Percentiles rank a stretch among this genome's conserved stretches.
Evolutionary conservation across 1,140 invertebrate species (phyloP).

Genomic region (Drosophila setifemur): DNA sequence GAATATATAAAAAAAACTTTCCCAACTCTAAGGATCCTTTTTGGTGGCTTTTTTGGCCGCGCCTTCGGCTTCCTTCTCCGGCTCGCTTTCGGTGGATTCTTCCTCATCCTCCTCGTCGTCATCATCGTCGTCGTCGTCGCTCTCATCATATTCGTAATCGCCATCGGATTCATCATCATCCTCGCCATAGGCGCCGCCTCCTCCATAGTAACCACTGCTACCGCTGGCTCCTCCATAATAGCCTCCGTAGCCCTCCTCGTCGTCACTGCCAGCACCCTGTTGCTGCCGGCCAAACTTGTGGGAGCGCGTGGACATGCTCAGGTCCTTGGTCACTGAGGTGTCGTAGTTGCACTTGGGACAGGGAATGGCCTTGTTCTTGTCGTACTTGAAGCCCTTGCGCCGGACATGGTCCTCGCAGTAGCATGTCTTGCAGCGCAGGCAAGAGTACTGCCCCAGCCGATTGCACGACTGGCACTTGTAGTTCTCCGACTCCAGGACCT

Average conservation of each 20-base stretch:
- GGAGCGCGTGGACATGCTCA: slow-evolving; percentile 95
- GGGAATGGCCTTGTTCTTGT: slow-evolving; percentile 93
- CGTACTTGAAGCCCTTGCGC: slow-evolving; percentile 96
- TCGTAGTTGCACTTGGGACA: slow-evolving; percentile 97
- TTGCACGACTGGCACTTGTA: slow-evolving; percentile 98
- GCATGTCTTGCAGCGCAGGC: slow-evolving; percentile 96
- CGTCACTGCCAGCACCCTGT: slow-evolving; percentile 85
- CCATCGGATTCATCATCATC: slow-evolving; percentile 84
- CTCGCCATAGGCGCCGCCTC: slow-evolving; percentile 83
- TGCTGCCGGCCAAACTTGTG: slow-evolving; percentile 93
- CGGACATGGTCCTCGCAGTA: slow-evolving; percentile 98
- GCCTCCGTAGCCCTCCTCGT: slow-evolving; percentile 84
- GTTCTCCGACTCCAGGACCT: slow-evolving; percentile 93
- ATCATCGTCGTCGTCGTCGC: slow-evolving; percentile 51
- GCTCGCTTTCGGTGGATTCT: slow-evolving; percentile 53
- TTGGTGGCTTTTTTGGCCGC: slow-evolving; percentile 39
- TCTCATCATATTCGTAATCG: slow-evolving; percentile 83
- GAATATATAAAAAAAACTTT: background rate
- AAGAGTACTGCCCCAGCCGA: slow-evolving; percentile 96
- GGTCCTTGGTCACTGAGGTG: slow-evolving; percentile 95
- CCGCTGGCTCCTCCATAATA: slow-evolving; percentile 78
- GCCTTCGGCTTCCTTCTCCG: slow-evolving; percentile 36
- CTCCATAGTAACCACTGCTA: slow-evolving; percentile 81
- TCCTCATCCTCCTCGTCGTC: slow-evolving; percentile 84
- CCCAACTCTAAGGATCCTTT: background rate